A percentile compares a stretch with the other conserved stretches of the same genome.
These are phyloP conservation scores for Pandion haliaetus DNA, from an alignment of 2,113 vertebrate genomes.

Conservation along the genomic window DNA sequence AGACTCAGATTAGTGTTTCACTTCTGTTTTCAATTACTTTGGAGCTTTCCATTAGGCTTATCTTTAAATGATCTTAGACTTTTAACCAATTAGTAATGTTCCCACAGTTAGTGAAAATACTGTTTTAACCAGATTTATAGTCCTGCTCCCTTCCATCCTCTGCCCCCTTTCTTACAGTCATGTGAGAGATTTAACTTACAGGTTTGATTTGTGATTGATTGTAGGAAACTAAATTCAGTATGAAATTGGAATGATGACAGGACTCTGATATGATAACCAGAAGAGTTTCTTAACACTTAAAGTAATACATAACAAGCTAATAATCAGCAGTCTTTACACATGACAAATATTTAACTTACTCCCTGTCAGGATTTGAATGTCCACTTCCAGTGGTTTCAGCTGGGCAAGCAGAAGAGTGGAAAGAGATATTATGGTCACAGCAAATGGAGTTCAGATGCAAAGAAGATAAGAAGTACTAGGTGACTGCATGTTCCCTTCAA, in stretches of 20 bases:
- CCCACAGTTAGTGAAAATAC: background rate
- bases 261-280: background rate
- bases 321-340: background rate
- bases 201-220: background rate
- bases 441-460: background rate
- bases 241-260: background rate
- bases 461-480: background rate
- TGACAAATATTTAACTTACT: background rate
- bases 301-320: background rate
- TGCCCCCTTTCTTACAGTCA: background rate
- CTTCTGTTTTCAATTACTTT: background rate
- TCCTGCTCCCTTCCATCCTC: background rate
- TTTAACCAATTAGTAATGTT: background rate
- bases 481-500: background rate
- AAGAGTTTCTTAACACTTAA: background rate
- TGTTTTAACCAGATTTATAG: background rate
- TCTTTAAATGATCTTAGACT: background rate
- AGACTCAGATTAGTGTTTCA: background rate
- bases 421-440: background rate
- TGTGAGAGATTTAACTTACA: background rate
- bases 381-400: background rate
- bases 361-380: background rate
- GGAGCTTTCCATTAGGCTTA: background rate
- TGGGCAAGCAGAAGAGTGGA: background rate
- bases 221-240: background rate